A percentile compares a stretch with the other conserved stretches of the same genome.
phyloP scores from a whole-genome alignment of 1,140 invertebrate genomes.

The Drosophila obscura region DNA sequence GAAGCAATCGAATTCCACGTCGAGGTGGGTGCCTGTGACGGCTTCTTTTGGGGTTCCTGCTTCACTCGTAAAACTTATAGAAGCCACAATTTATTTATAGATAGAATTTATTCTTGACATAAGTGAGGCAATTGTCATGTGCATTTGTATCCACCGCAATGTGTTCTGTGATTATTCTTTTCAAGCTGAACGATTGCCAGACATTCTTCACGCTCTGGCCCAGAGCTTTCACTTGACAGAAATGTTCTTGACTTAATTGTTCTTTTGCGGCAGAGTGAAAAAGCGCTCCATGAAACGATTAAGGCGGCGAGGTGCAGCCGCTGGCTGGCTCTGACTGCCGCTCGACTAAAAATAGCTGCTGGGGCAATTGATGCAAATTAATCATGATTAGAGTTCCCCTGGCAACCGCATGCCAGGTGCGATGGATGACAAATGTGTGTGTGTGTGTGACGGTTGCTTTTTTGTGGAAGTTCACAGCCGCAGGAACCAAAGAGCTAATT shows the following conservation, averaged over 20 bases:
- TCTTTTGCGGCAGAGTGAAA: not conserved
- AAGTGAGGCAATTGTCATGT: no score
- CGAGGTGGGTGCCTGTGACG: no score
- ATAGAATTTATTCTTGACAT: no score
- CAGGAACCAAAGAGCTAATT: slow-evolving; percentile 17
- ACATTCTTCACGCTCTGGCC: no score
- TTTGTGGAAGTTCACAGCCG: slow-evolving; percentile 17
- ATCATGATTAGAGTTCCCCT: slow-evolving; percentile 65
- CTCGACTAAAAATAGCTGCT: slow-evolving; percentile 63
- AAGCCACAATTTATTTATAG: no score
- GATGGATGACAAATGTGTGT: slow-evolving; percentile 24
- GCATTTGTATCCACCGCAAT: no score
- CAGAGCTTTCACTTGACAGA: no score
- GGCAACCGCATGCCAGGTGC: slow-evolving; percentile 28
- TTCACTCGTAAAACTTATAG: no score
- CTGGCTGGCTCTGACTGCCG: slow-evolving; percentile 13
- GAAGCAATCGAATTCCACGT: not conserved
- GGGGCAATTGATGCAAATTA: slow-evolving; percentile 77
- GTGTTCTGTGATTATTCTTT: no score
- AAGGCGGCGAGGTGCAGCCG: slow-evolving; percentile 22
- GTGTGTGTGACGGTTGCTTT: slow-evolving; percentile 23
- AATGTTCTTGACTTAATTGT: not conserved
- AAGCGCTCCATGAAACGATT: slow-evolving; percentile 14
- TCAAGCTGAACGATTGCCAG: no score
- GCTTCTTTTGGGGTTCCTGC: no score